phyloP scores from a whole-genome alignment of 2,797 vertebrate species.

The Gastrophryne carolinensis region DNA sequence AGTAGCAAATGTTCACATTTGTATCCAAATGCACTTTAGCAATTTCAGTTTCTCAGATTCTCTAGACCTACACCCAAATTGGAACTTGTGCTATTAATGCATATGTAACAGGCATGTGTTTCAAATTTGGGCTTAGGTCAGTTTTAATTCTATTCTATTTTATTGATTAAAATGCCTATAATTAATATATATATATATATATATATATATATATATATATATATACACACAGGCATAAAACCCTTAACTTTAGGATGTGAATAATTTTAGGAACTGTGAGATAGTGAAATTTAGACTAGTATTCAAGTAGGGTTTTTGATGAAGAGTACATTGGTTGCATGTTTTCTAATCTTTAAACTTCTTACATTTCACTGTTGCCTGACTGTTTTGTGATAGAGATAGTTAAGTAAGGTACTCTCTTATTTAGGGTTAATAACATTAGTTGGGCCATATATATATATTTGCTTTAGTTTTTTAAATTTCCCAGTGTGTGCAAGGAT shows the following conservation, averaged over 20 bases:
- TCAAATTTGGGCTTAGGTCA: no score
- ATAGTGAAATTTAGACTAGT: neutral
- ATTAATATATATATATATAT: no score
- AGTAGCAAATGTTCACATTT: no score
- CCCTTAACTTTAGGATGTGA: neutral
- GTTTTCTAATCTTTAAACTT: neutral
- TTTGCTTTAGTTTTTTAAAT: neutral
- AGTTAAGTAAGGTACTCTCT: neutral
- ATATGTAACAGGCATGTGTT: no score
- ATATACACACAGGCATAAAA: no score
- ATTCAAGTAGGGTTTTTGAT: neutral
- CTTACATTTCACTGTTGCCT: slow-evolving; percentile 11
- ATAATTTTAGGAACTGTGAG: neutral
- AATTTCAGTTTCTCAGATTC: no score
- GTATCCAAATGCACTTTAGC: no score
- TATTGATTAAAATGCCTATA: no score
- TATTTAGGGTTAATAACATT: neutral
- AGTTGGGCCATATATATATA: neutral
- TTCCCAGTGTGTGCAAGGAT: neutral
- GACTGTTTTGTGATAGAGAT: slow-evolving; percentile 12
- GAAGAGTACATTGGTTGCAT: neutral
- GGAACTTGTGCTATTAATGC: no score
- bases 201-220: no score
- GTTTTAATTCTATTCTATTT: no score
- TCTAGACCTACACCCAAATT: no score